phyloP scores from a whole-genome alignment of 2,888 invertebrate species.

The Bimastos eiseni region DNA sequence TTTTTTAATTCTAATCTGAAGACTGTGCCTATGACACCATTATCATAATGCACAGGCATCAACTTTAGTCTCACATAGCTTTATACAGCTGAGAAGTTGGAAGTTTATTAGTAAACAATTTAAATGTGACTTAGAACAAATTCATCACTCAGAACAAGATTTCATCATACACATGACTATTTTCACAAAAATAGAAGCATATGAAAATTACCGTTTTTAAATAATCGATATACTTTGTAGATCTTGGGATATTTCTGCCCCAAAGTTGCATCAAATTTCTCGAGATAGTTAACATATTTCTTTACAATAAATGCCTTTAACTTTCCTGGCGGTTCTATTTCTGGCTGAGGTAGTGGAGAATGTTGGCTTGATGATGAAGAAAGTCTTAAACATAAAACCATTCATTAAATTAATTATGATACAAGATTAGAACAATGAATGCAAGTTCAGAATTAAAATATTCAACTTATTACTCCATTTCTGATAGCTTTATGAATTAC shows the following conservation, averaged over 20 bases:
- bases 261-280: slow-evolving; percentile 44
- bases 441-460: not conserved
- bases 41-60: not conserved
- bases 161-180: not conserved
- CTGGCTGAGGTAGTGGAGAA: not conserved
- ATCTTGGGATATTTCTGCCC: slow-evolving; percentile 48
- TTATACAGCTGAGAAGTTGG: no score
- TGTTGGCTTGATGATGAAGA: not conserved
- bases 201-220: slow-evolving; percentile 44
- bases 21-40: not conserved
- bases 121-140: not conserved
- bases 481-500: not conserved
- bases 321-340: slow-evolving; percentile 46
- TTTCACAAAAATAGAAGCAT: not conserved
- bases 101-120: not conserved
- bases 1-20: not conserved
- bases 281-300: slow-evolving; percentile 44
- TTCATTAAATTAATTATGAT: not conserved
- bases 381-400: not conserved
- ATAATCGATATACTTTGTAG: slow-evolving; percentile 46
- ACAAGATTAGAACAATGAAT: not conserved
- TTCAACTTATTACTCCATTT: not conserved
- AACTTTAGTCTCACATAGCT: not conserved
- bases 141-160: not conserved
- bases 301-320: slow-evolving; percentile 43